Evolutionary conservation across 1,140 invertebrate genomes (phyloP).

Genomic region (Macrobrachium rosenbergii): DNA sequence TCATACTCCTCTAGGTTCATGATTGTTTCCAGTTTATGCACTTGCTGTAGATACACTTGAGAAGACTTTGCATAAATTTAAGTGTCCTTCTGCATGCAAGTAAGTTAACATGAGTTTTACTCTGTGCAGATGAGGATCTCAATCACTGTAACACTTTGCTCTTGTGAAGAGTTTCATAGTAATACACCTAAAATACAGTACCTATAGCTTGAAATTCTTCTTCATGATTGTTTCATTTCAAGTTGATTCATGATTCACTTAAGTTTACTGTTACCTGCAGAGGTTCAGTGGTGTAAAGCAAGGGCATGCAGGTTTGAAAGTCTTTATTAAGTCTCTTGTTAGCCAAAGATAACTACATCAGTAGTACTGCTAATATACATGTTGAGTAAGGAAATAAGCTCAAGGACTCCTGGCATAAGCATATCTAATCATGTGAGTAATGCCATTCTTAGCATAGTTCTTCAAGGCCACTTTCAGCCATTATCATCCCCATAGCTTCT

Average conservation of each 20-base stretch:
- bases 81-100: conserved; percentile 69
- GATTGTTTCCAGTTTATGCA: conserved; percentile 67
- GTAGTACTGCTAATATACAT: neutral
- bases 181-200: conserved; percentile 29
- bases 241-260: conserved; percentile 2
- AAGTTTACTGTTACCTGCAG: conserved; percentile 29
- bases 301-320: neutral
- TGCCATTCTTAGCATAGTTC: neutral
- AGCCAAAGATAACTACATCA: conserved; percentile 9
- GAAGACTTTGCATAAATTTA: conserved; percentile 71
- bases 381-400: conserved; percentile 3
- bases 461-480: conserved; percentile 12
- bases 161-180: conserved; percentile 16
- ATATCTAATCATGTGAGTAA: neutral
- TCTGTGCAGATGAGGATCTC: conserved; percentile 23
- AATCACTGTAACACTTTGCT: conserved; percentile 17
- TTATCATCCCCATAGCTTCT: neutral
- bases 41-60: conserved; percentile 71
- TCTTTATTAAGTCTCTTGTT: neutral
- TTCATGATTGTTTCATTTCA: neutral
- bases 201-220: neutral
- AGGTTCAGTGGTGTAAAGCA: conserved; percentile 14
- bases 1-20: conserved; percentile 69
- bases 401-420: conserved; percentile 4
- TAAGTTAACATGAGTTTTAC: conserved; percentile 33